Base-by-base conservation (phyloP, 1,140 invertebrate species). In the Zaprionus africanus region DNA sequence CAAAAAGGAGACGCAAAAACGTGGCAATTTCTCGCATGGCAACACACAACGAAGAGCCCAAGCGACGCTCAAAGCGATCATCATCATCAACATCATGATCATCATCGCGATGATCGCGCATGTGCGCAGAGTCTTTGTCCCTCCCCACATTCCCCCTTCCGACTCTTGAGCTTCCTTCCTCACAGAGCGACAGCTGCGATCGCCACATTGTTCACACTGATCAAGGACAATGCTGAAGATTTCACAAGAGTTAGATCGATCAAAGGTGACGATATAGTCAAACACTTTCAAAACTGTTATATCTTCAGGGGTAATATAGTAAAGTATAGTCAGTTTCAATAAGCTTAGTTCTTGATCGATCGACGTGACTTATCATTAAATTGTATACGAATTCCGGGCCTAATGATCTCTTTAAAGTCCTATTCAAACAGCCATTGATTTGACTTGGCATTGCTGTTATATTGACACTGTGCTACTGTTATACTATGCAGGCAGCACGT, bases 11-110 rank as follows among this genome's bases (percentile, higher is more conserved):
- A 62, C 41, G 58, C 57, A 61, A 75, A 53, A 70, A 72, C 58
- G 57, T 17, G 54, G 34, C 43, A 71, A 76, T 76, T 70, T 64
- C 43, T 76, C 73, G 73, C 73, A 70, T 76, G 73, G 73, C 73
- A 76, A 76, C 73, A 76, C 70, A 65, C 36, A 24, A 22, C 38
- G 26, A 56, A 13, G 53, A 56, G 26, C 26, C 53, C 12, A 24
- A n/a, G 6, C 22, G 15, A 17, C 22, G 53, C 53, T 26, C 22
- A 5, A 22, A n/a, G 6, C 24, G 34, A 56, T 57, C 51, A 22
- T 57, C 15, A 65, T 57, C 9, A 65, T 57, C 15, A 57, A 28
- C n/a, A 54, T 5, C 7, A 34, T 51, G 36, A 38, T 51, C 11
- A 62, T 46, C 38, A 38, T 7, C 11, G 41, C 15, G 34, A 53